These are phyloP conservation scores for Glyphotaelius pellucidus DNA, from an alignment of 2,888 invertebrate species.

Conservation along the genomic window DNA sequence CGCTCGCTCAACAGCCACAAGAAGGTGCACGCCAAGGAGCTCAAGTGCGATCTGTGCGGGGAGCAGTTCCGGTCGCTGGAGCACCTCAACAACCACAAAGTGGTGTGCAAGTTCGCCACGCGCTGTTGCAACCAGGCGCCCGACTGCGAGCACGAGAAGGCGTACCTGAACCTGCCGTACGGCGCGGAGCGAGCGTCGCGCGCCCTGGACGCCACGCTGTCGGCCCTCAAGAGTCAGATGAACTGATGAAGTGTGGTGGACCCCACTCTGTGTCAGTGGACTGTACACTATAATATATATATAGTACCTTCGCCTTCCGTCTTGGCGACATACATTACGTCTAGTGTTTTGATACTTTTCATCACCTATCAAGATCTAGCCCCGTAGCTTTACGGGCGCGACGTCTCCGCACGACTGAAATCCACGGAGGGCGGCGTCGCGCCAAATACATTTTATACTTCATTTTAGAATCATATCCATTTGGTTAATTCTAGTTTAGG, in stretches of 20 bases:
- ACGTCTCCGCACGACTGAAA: constrained; percentile 53
- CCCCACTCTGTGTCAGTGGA: background rate
- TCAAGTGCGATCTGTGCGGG: constrained; percentile 77
- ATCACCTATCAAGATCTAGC: constrained; percentile 30
- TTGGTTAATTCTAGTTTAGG: constrained; percentile 42
- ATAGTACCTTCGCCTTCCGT: constrained; percentile 27
- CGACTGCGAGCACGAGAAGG: constrained; percentile 77
- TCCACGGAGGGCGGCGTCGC: constrained; percentile 51
- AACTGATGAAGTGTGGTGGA: constrained; percentile 71
- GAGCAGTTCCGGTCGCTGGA: constrained; percentile 77
- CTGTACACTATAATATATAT: background rate
- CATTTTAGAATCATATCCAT: constrained; percentile 39
- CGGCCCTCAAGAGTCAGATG: constrained; percentile 76
- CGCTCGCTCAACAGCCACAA: constrained; percentile 77
- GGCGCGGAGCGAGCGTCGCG: constrained; percentile 75
- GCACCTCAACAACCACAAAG: constrained; percentile 76
- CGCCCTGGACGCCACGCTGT: constrained; percentile 75
- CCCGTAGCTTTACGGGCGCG: constrained; percentile 32
- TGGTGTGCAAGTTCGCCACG: constrained; percentile 73
- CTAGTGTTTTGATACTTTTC: constrained; percentile 33
- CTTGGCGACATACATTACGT: constrained; percentile 40
- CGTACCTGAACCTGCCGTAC: constrained; percentile 76
- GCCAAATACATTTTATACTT: constrained; percentile 8
- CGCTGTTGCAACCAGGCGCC: constrained; percentile 76
- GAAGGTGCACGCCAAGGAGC: constrained; percentile 77